Base-by-base conservation (phyloP, 2,113 vertebrate species). In the Clarias batrachus region DNA sequence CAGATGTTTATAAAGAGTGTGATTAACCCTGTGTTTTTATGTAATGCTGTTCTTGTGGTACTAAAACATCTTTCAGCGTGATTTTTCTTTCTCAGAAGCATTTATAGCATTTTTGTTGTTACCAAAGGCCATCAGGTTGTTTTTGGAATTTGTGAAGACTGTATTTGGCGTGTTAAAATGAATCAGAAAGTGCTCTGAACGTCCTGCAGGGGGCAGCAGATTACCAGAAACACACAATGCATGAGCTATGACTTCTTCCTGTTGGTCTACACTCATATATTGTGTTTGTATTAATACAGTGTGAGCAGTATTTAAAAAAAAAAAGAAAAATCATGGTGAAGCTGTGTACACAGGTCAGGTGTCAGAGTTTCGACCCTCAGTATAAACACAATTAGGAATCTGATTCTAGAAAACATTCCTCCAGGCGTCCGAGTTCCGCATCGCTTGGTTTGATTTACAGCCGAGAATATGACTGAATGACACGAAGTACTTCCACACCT, bases 161-260 rank as follows among this genome's bases (percentile, higher is more conserved):
- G 68, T 37, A 33, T 19, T 21, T 41, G 2, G 8, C 10, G 17
- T 1, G 8, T 37, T 73, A 25, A 77, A 77, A 25, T 4, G 0
- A n/a, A 8, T 76, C 17, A 41, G 77, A 27, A 48, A 63, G n/a
- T 89, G 14, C 10, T 23, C 2, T 5, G 5, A 52, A 12, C 1
- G 10, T 21, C 85, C 94, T 93, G 68, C 62, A 86, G 92, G 89
- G 91, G 94, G 92, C 93, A 91, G 90, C 91, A 90, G 92, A 91
- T 17, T 81, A 85, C 63, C 37, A 86, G 84, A 73, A 70, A 91
- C 57, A 12, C 52, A 3, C 9, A 8, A 2, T 11, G 77, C 2
- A 9, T 8, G 25, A 14, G 11, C 12, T n/a, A 37, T 16, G 25
- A 6, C 3, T 41, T 63, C 41, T 37, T 48, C 71, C 48, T 54